A percentile compares a stretch with the other conserved stretches of the same genome.
Conservation (phyloP, 2,797 vertebrate species). For the Sebastes hopkinsi region DNA sequence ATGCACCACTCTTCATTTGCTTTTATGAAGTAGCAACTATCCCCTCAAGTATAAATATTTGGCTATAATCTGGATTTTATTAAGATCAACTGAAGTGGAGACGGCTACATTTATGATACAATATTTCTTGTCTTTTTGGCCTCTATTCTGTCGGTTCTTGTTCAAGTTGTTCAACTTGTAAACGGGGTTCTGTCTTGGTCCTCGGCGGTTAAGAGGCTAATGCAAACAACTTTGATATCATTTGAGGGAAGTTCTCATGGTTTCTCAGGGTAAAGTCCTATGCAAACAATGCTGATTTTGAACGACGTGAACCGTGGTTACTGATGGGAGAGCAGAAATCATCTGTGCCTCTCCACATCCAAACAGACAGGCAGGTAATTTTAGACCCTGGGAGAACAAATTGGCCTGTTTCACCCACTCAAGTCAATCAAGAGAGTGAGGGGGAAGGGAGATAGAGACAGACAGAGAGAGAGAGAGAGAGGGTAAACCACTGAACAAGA, state of each 20-base stretch:
- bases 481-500: neutral
- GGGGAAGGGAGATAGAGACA: conserved; percentile 31
- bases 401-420: conserved; percentile 72
- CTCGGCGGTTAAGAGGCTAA: neutral
- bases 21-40: neutral
- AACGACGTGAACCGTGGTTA: conserved; percentile 28
- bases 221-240: conserved; percentile 38
- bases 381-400: conserved; percentile 73
- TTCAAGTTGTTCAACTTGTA: neutral
- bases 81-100: neutral
- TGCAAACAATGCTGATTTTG: conserved; percentile 60
- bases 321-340: conserved; percentile 60
- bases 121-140: neutral
- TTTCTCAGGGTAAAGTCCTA: conserved; percentile 15
- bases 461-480: neutral
- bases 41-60: neutral
- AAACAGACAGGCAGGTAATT: conserved; percentile 77
- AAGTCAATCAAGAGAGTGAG: conserved; percentile 67
- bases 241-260: conserved; percentile 31
- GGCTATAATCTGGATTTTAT: neutral
- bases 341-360: conserved; percentile 62
- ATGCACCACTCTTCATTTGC: neutral
- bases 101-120: neutral
- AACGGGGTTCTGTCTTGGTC: neutral
- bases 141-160: neutral